Conservation (phyloP, 2,113 vertebrate genomes). For the Tapirus terrestris region DNA sequence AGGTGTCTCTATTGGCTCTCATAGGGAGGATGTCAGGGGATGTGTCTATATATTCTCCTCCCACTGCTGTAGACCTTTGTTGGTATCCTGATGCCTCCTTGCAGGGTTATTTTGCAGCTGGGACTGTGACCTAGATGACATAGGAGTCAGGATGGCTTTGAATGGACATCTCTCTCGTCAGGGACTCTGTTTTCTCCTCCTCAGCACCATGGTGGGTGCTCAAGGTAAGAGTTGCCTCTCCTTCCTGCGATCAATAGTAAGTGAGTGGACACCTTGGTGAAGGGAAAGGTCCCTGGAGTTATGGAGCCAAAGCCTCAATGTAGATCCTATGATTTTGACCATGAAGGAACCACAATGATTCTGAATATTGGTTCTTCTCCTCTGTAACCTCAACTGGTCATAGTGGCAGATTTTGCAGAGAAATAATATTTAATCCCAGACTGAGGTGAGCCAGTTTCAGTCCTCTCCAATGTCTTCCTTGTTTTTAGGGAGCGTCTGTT, state of each 20-base stretch:
- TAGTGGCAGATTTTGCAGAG: no score
- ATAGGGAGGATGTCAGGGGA: not conserved
- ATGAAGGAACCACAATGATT: no score
- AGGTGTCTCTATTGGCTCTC: not conserved
- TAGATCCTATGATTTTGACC: no score
- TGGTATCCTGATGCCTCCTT: not conserved
- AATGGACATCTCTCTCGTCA: not conserved
- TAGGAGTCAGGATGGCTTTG: not conserved
- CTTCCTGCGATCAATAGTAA: not conserved
- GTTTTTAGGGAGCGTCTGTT: no score
- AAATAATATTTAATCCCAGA: no score
- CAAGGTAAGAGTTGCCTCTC: not conserved
- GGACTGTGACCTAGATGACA: not conserved
- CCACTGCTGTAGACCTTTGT: not conserved
- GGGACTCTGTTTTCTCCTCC: not conserved
- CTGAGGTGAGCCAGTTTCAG: no score
- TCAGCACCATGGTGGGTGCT: not conserved
- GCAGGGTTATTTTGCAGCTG: not conserved
- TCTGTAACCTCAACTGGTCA: no score
- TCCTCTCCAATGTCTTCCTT: no score
- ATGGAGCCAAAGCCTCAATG: not conserved
- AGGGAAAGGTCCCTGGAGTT: not conserved
- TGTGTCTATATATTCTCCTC: not conserved
- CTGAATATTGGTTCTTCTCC: no score
- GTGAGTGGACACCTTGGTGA: not conserved